Base-by-base conservation (phyloP, 2,888 invertebrate species). In the Dynastes tityus region DNA sequence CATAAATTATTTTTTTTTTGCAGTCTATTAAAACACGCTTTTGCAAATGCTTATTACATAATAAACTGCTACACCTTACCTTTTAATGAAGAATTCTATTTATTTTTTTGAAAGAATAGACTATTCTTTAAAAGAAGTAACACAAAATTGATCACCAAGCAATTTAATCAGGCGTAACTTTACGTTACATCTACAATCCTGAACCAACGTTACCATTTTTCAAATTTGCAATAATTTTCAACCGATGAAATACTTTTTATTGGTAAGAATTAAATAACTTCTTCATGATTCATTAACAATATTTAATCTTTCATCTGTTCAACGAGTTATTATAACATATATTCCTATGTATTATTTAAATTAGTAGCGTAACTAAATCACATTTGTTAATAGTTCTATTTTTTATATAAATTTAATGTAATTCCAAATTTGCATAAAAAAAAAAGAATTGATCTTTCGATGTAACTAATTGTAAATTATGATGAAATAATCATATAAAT, bases 241-340 rank as follows among this genome's bases (percentile, higher is more conserved):
- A 37, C 6, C 37, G 37, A 37, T 37, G 3, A 53, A 53, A 53
- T 53, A 53, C n/a, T 53, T 55, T 16, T 55, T 68, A 61, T 22
- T 73, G 16, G 53, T 61, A 74, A 61, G 32, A 74, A 45, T 45
- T 45, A 40, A 63, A 61, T 61, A 71, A 37, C 27, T 74, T 74
- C 22, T 61, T 74, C 22, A 40, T 63, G 73, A 61, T 61, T 74
- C 45, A 61, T 74, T 61, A 74, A 74, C 73, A 74, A 63, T 22
- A 45, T 63, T 55, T 74, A 74, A 74, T 74, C 73, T 74, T 74
- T 74, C 40, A 74, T 74, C 63, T 63, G 61, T 63, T 74, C 61
- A 74, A 74, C 73, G 61, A 61, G 8, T 74, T 68, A 51, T 51
- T 51, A 32, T 67, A 67, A 67, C n/a, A 71, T 37, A 74, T 74